A percentile compares a stretch with the other conserved stretches of the same genome.
phyloP scores from a whole-genome alignment of 2,113 vertebrate genomes.

The Odontophorus gujanensis region DNA sequence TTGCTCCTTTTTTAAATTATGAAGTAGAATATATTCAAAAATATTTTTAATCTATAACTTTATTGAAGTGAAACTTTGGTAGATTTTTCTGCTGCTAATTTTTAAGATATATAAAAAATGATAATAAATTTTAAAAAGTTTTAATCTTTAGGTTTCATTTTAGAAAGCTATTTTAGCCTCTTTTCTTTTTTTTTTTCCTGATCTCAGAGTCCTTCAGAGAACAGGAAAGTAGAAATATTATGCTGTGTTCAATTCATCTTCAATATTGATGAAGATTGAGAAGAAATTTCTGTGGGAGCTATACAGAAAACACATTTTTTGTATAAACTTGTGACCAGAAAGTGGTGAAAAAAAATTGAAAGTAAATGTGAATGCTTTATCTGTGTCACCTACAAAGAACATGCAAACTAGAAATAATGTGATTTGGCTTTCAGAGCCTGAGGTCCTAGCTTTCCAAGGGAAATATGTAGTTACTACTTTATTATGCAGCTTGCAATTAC shows the following conservation, averaged over 20 bases:
- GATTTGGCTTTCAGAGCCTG: neutral
- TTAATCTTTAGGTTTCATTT: neutral
- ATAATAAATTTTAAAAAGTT: neutral
- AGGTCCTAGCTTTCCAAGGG: neutral
- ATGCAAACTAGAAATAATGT: neutral
- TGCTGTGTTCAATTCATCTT: neutral
- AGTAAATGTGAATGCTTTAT: neutral
- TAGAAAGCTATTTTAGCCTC: accelerated
- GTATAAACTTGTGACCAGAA: neutral
- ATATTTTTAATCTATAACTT: neutral
- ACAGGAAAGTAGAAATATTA: neutral
- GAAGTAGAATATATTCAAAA: neutral
- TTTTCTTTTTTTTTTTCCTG: neutral
- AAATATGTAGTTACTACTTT: neutral
- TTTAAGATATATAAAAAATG: neutral
- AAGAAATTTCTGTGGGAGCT: neutral
- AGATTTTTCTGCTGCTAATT: neutral
- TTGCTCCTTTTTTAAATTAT: neutral
- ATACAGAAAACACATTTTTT: neutral
- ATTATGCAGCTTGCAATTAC: neutral
- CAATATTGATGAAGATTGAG: neutral
- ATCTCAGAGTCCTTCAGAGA: neutral
- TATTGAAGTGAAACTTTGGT: neutral
- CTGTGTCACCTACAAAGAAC: neutral
- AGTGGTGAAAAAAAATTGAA: neutral